A percentile compares a stretch with the other conserved stretches of the same genome.
phyloP scores from a whole-genome alignment of 2,888 invertebrate genomes.

The Xestia rhomboidea region DNA sequence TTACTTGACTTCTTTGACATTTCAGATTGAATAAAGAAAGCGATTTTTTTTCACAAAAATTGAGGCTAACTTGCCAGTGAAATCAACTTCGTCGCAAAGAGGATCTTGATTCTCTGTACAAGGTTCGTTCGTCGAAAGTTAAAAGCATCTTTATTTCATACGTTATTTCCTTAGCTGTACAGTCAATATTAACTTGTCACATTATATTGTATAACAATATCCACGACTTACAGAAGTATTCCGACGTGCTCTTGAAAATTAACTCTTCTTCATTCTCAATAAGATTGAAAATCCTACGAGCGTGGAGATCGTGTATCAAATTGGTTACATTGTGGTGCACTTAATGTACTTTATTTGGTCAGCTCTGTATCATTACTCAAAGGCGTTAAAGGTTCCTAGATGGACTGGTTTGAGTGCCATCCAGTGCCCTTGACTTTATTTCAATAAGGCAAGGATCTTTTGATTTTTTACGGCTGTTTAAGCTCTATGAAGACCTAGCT shows the following conservation, averaged over 20 bases:
- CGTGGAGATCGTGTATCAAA: not conserved
- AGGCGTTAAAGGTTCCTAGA: constrained; percentile 60
- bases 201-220: not conserved
- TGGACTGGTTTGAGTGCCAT: constrained; percentile 56
- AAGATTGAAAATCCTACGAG: constrained; percentile 10
- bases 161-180: constrained; percentile 29
- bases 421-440: constrained; percentile 58
- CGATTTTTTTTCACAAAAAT: constrained; percentile 20
- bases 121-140: constrained; percentile 14
- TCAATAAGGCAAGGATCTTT: constrained; percentile 42
- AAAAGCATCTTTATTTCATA: not conserved
- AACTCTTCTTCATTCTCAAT: fast-evolving
- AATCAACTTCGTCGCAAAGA: constrained; percentile 28
- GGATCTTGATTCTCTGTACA: constrained; percentile 34
- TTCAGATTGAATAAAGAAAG: no score
- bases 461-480: not conserved
- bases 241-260: not conserved
- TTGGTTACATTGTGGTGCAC: constrained; percentile 36
- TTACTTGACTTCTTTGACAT: not conserved
- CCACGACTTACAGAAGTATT: not conserved
- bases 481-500: not conserved
- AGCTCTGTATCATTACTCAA: constrained; percentile 46
- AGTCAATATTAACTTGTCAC: constrained; percentile 19
- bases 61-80: constrained; percentile 21
- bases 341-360: constrained; percentile 49